Conservation (phyloP, 2,888 invertebrate genomes). For the Heliconius aoede region DNA sequence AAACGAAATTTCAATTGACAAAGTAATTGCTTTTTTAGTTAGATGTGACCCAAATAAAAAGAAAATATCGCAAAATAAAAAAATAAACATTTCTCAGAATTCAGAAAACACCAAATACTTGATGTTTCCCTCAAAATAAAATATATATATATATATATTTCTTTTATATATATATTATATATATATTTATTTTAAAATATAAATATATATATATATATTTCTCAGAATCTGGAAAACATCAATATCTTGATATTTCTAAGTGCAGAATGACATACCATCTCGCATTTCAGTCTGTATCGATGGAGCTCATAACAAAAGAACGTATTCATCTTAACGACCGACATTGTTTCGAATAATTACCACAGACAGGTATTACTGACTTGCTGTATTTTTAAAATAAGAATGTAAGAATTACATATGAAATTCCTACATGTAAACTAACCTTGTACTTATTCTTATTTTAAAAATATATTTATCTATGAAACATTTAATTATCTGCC, state of each 20-base stretch:
- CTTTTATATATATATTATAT: no score
- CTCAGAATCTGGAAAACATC: background rate
- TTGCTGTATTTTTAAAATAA: constrained; percentile 6
- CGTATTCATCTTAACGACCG: constrained; percentile 23
- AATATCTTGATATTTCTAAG: constrained; percentile 1
- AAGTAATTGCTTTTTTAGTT: background rate
- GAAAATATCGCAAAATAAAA: no score
- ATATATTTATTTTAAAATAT: no score
- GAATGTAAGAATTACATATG: background rate
- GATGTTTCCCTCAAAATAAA: background rate
- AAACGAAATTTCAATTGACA: background rate
- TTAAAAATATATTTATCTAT: no score
- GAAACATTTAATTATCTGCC: no score
- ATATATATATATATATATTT: background rate
- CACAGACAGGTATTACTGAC: background rate
- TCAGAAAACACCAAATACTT: background rate
- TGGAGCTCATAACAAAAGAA: constrained; percentile 13
- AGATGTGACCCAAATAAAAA: background rate
- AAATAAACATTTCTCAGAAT: background rate
- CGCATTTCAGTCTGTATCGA: constrained; percentile 4
- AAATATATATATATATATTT: background rate
- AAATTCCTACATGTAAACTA: no score
- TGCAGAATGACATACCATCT: constrained; percentile 11
- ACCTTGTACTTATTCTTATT: no score
- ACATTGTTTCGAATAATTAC: constrained; percentile 29